Evolutionary conservation across 2,797 vertebrate genomes (phyloP).

Genomic region (Amphiprion clarkii): DNA sequence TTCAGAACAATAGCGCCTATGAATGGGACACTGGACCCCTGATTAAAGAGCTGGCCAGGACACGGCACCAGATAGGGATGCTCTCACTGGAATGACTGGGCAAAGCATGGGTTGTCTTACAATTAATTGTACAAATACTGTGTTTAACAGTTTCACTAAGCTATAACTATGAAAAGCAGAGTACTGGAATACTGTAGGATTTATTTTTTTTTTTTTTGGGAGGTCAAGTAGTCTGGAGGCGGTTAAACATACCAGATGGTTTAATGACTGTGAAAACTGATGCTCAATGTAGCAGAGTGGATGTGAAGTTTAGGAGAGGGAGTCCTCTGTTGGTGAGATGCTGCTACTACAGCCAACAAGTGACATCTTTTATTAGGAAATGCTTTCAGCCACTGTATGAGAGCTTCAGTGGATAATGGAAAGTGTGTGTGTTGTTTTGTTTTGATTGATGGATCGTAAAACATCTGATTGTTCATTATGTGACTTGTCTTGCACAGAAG

Average conservation of each 20-base stretch:
- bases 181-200: background rate
- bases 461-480: background rate
- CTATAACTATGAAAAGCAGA: background rate
- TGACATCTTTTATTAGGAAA: background rate
- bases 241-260: background rate
- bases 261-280: background rate
- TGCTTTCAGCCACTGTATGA: background rate
- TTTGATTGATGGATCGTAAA: background rate
- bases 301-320: background rate
- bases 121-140: background rate
- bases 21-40: background rate
- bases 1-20: slow-evolving; percentile 34
- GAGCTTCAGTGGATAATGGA: background rate
- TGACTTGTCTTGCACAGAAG: background rate
- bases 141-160: background rate
- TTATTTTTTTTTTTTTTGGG: background rate
- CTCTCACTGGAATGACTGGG: background rate
- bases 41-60: background rate
- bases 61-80: background rate
- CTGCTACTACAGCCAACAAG: background rate
- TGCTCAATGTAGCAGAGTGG: background rate
- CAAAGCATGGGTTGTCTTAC: background rate
- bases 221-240: background rate
- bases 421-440: background rate
- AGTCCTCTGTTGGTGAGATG: slow-evolving; percentile 52